Percentiles rank a stretch among this genome's conserved stretches.
Conservation (phyloP, 1,140 invertebrate genomes). For the Drosophila kanapiae region DNA sequence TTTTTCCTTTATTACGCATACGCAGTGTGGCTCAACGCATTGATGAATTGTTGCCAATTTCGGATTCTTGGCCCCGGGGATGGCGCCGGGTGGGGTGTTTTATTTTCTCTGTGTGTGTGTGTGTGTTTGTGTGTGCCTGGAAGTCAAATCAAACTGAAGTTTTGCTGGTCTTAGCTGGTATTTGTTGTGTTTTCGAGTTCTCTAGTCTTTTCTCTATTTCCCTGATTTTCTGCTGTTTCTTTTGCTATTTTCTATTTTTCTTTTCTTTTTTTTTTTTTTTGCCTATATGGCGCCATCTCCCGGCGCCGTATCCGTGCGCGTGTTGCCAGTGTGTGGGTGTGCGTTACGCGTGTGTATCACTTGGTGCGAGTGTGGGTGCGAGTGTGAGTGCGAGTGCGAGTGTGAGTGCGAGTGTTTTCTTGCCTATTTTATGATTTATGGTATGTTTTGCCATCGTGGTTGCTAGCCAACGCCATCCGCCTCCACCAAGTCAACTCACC, state of each 20-base stretch:
- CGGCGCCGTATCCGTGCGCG: constrained; percentile 60
- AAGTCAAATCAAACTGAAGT: constrained; percentile 64
- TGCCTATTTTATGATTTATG: constrained; percentile 82
- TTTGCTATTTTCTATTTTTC: not conserved
- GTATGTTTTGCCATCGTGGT: constrained; percentile 57
- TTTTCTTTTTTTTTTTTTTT: constrained; percentile 12
- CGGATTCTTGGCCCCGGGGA: constrained; percentile 4
- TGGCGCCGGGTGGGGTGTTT: too few species aligned
- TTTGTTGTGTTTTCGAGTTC: constrained; percentile 45
- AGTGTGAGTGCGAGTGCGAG: not conserved
- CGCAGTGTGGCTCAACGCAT: constrained; percentile 65
- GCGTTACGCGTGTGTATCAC: constrained; percentile 50
- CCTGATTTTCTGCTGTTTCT: constrained; percentile 14
- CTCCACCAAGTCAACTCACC: constrained; percentile 28
- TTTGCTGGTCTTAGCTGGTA: constrained; percentile 50
- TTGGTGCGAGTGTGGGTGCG: constrained; percentile 7
- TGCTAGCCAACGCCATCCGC: constrained; percentile 54
- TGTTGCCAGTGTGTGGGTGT: constrained; percentile 12
- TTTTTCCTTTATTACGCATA: constrained; percentile 69
- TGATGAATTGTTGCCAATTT: constrained; percentile 76
- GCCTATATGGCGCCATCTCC: constrained; percentile 67
- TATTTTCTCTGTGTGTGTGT: not conserved
- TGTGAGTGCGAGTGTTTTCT: constrained; percentile 28
- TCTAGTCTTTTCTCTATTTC: constrained; percentile 35
- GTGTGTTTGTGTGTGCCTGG: constrained; percentile 18